Evolutionary conservation across 2,797 vertebrate species (phyloP), one percentile per base, ranked within the genome.

Genomic region (Chromis chromis): DNA sequence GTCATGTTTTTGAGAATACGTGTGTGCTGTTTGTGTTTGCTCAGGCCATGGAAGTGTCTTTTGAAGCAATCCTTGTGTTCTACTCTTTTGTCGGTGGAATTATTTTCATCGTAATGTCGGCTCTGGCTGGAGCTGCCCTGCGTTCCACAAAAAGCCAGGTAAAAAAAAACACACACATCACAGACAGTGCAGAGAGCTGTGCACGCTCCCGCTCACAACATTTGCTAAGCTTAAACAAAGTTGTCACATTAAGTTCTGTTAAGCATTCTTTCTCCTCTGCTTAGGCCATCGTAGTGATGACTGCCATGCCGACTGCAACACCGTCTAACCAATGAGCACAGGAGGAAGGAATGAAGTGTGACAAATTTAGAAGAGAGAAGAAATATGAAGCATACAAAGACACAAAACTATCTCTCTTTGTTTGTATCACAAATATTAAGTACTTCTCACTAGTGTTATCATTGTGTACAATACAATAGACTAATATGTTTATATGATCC

Each of bases 21-120:
- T 66, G 42, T 59, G 4, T n/a, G 6, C 65, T 21, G 1, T 72
- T 50, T 69, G 3, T 84, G 19, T 86, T 70, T 72, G 2, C 73
- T 25, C 74, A 94, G 93, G 13, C 0, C 0, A 27, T 85, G 74
- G 2, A 6, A 1, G 0, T 11, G 0, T 17, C 19, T 19, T 0
- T 90, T 40, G 82, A 89, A 4, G 0, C 0, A 0, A 19, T 93
- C 52, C 81, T 83, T 58, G 0, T 81, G 0, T 49, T 84, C 61
- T 70, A 93, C 79, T 82, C 7, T 71, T 17, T 91, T 12, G 9
- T 71, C 13, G 84, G 78, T 8, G 67, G 4, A 8, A 21, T 91
- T 25, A 82, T 92, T 77, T 81, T 91, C 2, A 70, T 93, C 36
- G 54, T 79, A 21, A 94, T 93, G 92, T 79, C 89, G 4, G 19